Evolutionary conservation across 2,888 invertebrate genomes (phyloP).

Genomic region (Drosophila maculinotata): DNA sequence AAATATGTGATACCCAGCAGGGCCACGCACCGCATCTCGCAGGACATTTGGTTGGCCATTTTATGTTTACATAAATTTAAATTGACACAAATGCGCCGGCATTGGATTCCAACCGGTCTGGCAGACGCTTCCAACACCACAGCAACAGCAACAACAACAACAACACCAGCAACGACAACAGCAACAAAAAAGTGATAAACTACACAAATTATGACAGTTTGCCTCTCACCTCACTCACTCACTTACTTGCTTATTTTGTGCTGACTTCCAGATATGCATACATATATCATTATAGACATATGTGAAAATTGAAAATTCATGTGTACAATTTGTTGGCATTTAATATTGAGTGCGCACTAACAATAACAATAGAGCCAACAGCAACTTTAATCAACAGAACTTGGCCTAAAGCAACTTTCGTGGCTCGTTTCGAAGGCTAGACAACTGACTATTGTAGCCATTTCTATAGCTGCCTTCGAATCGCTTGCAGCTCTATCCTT

Average conservation of each 20-base stretch:
- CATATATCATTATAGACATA: neutral
- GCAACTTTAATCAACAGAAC: slow-evolving; percentile 58
- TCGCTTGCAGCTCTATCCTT: slow-evolving; percentile 12
- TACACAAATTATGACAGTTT: slow-evolving; percentile 69
- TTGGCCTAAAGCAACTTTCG: slow-evolving; percentile 48
- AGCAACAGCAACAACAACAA: slow-evolving; percentile 8
- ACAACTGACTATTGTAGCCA: slow-evolving; percentile 35
- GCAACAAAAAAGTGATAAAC: slow-evolving; percentile 66
- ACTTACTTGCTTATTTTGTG: slow-evolving; percentile 9
- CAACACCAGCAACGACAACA: slow-evolving; percentile 8
- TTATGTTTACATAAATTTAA: slow-evolving; percentile 80
- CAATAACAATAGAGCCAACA: slow-evolving; percentile 23
- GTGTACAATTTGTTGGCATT: slow-evolving; percentile 55
- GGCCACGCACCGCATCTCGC: slow-evolving; percentile 36
- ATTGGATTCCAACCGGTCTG: slow-evolving; percentile 33
- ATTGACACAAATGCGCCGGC: slow-evolving; percentile 74
- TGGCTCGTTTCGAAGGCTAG: slow-evolving; percentile 14
- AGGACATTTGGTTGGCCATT: slow-evolving; percentile 62
- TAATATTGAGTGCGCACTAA: slow-evolving; percentile 22
- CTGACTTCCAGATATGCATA: neutral
- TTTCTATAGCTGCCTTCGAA: slow-evolving; percentile 19
- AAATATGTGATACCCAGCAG: slow-evolving; percentile 34
- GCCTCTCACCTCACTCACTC: slow-evolving; percentile 16
- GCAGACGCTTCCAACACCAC: too few species aligned
- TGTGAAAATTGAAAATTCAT: slow-evolving; percentile 60